Conservation (phyloP, 2,888 invertebrate species). For the Drosophila pegasa region DNA sequence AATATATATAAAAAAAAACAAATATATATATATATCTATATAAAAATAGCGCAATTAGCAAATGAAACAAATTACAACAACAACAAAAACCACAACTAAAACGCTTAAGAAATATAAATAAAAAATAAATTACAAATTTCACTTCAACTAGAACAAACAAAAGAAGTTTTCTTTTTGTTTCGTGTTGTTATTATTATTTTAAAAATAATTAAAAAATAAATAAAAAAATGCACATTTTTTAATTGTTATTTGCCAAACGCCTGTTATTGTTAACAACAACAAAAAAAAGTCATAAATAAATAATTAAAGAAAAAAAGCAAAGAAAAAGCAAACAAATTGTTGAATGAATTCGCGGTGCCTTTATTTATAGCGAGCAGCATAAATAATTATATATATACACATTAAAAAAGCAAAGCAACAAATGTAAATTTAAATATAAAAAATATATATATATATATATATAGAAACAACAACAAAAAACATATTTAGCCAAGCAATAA, state of each 20-base stretch:
- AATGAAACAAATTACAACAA: conserved; percentile 53
- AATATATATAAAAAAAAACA: conserved; percentile 5
- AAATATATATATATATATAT: conserved; percentile 33
- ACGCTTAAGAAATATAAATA: conserved; percentile 36
- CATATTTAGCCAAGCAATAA: conserved; percentile 73
- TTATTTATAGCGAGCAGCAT: conserved; percentile 82
- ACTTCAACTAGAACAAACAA: conserved; percentile 1
- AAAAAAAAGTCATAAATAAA: conserved; percentile 37
- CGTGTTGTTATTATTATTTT: conserved; percentile 40
- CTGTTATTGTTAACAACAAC: conserved; percentile 63
- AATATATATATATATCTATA: conserved; percentile 10
- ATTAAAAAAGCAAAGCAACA: too few species aligned
- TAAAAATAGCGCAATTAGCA: conserved; percentile 77
- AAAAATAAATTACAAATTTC: conserved; percentile 32
- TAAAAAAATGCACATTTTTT: conserved; percentile 24
- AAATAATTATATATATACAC: conserved; percentile 48
- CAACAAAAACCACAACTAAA: conserved; percentile 33
- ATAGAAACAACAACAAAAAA: conserved; percentile 34
- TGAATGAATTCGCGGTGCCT: conserved; percentile 84
- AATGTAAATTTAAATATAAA: conserved; percentile 28
- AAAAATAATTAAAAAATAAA: neutral
- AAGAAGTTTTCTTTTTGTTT: conserved; percentile 32
- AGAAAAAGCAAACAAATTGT: conserved; percentile 60
- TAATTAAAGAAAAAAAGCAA: conserved; percentile 12
- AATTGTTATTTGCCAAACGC: conserved; percentile 54